phyloP scores from a whole-genome alignment of 2,888 invertebrate species.

The Megalurothrips usitatus region DNA sequence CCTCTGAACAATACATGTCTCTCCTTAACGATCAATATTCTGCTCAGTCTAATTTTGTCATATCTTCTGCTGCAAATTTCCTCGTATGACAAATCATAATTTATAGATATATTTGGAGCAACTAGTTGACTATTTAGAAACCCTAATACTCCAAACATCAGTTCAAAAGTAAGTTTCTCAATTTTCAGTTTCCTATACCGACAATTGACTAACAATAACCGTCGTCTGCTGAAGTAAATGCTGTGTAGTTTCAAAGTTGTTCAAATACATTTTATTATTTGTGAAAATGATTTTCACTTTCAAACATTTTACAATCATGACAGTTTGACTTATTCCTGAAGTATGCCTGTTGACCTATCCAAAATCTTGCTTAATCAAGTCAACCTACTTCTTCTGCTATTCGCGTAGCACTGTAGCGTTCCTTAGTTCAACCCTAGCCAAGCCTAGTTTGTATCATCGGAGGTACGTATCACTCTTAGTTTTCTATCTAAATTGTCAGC shows the following conservation, averaged over 20 bases:
- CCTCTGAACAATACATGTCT: too few relatives aligned
- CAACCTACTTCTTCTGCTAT: not conserved
- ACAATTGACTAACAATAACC: slow-evolving; percentile 26
- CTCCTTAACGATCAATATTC: too few relatives aligned
- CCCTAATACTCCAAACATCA: too few relatives aligned
- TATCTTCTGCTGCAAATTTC: too few relatives aligned
- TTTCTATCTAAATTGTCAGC: too few relatives aligned
- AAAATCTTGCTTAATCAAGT: not conserved
- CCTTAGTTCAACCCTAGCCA: not conserved
- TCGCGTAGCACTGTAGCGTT: not conserved
- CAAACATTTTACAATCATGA: not conserved
- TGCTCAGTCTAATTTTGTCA: too few relatives aligned
- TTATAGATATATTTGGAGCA: too few relatives aligned
- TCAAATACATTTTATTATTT: not conserved
- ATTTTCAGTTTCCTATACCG: not conserved
- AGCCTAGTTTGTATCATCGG: not conserved
- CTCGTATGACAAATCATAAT: too few relatives aligned
- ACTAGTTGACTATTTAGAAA: too few relatives aligned
- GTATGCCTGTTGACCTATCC: not conserved
- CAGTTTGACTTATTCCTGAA: not conserved
- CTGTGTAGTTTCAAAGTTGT: slow-evolving; percentile 9
- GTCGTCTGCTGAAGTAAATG: slow-evolving; percentile 19
- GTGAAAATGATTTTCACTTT: slow-evolving; percentile 4
- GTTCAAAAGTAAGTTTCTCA: not conserved
- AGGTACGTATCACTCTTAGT: not conserved